Conservation (phyloP, 2,797 vertebrate genomes). For the Hozukius guyotensis region DNA sequence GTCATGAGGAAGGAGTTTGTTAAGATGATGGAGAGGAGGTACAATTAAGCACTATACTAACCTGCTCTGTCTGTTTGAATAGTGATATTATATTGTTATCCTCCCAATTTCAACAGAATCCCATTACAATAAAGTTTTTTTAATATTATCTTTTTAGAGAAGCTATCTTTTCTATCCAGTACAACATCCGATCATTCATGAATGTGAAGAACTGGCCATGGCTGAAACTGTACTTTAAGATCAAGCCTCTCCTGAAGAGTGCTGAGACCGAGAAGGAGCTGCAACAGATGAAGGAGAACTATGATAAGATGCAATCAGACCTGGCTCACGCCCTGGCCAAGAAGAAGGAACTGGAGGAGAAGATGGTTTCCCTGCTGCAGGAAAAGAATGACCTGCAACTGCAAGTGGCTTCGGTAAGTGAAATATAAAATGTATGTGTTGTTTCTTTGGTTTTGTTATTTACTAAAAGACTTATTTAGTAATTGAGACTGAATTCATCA, state of each 20-base stretch:
- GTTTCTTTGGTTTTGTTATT: no score
- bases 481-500: background rate
- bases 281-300: constrained; percentile 89
- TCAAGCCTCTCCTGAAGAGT: constrained; percentile 91
- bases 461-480: no score
- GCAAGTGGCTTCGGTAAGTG: constrained; percentile 73
- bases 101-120: background rate
- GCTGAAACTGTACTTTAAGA: constrained; percentile 92
- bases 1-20: constrained; percentile 86
- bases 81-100: background rate
- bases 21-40: constrained; percentile 88
- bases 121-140: background rate
- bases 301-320: constrained; percentile 83
- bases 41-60: background rate
- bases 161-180: constrained; percentile 86
- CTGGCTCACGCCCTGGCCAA: constrained; percentile 87
- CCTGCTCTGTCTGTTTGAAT: background rate
- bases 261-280: constrained; percentile 91
- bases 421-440: background rate
- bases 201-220: constrained; percentile 93
- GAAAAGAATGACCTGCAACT: constrained; percentile 93
- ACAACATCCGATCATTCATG: constrained; percentile 90
- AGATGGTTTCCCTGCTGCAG: constrained; percentile 89
- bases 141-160: constrained; percentile 74
- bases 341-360: constrained; percentile 92